Percentiles rank a stretch among this genome's conserved stretches.
Evolutionary conservation across 2,888 invertebrate species (phyloP).

Genomic region (Empis livida): DNA sequence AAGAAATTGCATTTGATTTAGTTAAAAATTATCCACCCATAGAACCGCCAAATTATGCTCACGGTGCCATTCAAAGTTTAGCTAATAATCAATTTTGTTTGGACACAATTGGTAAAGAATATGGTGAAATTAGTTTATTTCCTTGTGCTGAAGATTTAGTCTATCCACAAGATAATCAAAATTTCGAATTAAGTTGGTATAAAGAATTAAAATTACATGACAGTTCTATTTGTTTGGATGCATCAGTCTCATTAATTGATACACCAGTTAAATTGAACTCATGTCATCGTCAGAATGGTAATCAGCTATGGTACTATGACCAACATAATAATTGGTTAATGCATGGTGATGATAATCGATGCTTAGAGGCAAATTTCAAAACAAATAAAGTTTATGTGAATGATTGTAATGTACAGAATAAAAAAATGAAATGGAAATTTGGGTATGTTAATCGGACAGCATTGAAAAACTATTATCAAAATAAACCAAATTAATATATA

Average conservation of each 20-base stretch:
- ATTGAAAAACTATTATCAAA: conserved; percentile 14
- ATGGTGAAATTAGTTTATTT: conserved; percentile 23
- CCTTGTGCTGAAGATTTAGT: conserved; percentile 22
- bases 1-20: conserved; percentile 83
- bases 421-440: conserved; percentile 30
- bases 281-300: conserved; percentile 85
- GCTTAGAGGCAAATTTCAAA: conserved; percentile 60
- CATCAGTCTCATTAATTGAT: conserved; percentile 51
- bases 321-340: conserved; percentile 37
- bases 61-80: conserved; percentile 58
- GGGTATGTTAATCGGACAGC: conserved; percentile 27
- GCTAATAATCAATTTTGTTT: conserved; percentile 59
- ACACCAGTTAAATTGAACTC: conserved; percentile 68
- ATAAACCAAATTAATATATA: no score
- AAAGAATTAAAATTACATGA: conserved; percentile 35
- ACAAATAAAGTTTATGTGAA: conserved; percentile 57
- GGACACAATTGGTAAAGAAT: conserved; percentile 45
- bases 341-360: conserved; percentile 46
- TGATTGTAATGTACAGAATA: conserved; percentile 40
- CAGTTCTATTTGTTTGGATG: conserved; percentile 73
- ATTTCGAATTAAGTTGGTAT: conserved; percentile 20
- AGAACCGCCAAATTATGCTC: conserved; percentile 71
- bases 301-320: conserved; percentile 82
- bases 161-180: conserved; percentile 24
- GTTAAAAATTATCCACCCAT: conserved; percentile 77